A percentile compares a stretch with the other conserved stretches of the same genome.
These are phyloP conservation scores for Pilophorus perplexus DNA, from an alignment of 2,888 invertebrate genomes.

Conservation along the genomic window DNA sequence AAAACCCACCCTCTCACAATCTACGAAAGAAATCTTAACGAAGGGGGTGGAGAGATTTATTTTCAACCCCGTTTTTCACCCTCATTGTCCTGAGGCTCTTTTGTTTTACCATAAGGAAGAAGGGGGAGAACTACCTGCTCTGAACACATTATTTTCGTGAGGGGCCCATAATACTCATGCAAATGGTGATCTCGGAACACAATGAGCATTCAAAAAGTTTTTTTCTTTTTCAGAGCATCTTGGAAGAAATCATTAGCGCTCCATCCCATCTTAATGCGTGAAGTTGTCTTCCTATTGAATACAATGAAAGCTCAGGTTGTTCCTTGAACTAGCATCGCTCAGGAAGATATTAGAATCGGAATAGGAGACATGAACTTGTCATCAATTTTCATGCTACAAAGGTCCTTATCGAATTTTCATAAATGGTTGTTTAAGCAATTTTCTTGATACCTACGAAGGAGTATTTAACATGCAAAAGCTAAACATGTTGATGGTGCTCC, in stretches of 20 bases:
- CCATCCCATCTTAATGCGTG: background rate
- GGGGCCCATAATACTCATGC: conserved; percentile 4
- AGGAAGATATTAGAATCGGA: too few relatives aligned
- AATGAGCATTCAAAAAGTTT: background rate
- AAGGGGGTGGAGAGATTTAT: conserved; percentile 6
- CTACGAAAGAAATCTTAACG: conserved; percentile 1
- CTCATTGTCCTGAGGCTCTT: background rate
- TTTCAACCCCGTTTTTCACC: background rate
- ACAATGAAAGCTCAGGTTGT: too few relatives aligned
- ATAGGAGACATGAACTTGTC: too few relatives aligned
- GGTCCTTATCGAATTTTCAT: too few relatives aligned
- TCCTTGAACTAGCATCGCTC: too few relatives aligned
- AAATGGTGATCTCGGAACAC: conserved; percentile 7
- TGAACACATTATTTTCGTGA: background rate
- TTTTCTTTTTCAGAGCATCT: background rate
- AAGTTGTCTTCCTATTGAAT: too few relatives aligned
- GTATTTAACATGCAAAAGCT: too few relatives aligned
- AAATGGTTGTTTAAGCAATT: too few relatives aligned
- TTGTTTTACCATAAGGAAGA: background rate
- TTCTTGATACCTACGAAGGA: too few relatives aligned
- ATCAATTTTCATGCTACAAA: too few relatives aligned
- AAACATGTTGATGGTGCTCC: too few relatives aligned
- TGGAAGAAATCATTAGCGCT: conserved; percentile 7
- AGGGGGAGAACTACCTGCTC: background rate
- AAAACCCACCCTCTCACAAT: conserved; percentile 5